Evolutionary conservation across 2,888 invertebrate genomes (phyloP).

Genomic region (Anticlea derivata): DNA sequence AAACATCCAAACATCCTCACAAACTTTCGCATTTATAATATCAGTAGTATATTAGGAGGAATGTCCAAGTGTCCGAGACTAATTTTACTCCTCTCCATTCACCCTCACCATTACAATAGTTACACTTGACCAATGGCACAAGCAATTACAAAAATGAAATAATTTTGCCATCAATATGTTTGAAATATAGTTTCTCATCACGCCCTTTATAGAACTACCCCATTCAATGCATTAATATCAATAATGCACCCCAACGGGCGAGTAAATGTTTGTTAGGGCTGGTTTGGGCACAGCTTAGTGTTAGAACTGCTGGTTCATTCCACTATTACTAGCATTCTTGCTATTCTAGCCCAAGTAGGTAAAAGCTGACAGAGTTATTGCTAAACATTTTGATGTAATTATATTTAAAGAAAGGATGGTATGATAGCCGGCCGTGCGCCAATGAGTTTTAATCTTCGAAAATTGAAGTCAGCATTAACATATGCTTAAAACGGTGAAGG

Average conservation of each 20-base stretch:
- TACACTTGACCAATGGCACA: constrained; percentile 20
- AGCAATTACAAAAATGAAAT: constrained; percentile 17
- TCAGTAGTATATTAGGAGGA: too few relatives aligned
- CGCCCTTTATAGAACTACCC: constrained; percentile 30
- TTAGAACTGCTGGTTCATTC: not conserved
- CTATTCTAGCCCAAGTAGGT: too few relatives aligned
- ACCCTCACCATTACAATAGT: not conserved
- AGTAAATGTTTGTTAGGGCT: constrained; percentile 20
- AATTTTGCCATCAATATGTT: constrained; percentile 26
- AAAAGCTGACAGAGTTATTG: too few relatives aligned
- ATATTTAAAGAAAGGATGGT: too few relatives aligned
- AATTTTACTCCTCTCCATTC: constrained; percentile 9
- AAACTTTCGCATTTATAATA: too few relatives aligned
- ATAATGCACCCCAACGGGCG: constrained; percentile 30
- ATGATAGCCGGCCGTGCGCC: too few relatives aligned
- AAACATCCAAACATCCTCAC: too few relatives aligned
- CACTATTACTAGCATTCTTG: not conserved
- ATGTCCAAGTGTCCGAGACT: constrained; percentile 18
- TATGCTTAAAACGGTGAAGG: too few relatives aligned
- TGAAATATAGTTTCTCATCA: constrained; percentile 40
- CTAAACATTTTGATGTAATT: too few relatives aligned
- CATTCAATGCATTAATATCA: constrained; percentile 42
- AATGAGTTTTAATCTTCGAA: too few relatives aligned
- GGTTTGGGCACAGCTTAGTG: constrained; percentile 11
- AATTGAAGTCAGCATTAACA: too few relatives aligned